These are phyloP conservation scores for Pyrocephalus nanus DNA, from an alignment of 2,797 vertebrate genomes.

Conservation along the genomic window DNA sequence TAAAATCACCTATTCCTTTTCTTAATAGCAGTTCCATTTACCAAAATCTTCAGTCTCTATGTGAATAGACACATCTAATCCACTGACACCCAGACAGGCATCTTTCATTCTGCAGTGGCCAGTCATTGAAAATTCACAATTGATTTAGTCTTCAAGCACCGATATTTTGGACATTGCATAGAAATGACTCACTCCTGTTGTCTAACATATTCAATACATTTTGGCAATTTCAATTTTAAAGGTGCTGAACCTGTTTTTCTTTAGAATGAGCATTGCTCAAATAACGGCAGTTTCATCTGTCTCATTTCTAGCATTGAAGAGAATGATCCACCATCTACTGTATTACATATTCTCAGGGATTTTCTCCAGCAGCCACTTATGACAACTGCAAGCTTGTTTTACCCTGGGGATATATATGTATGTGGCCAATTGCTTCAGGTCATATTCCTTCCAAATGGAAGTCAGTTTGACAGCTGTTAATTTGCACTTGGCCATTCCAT, in stretches of 20 bases:
- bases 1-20: background rate
- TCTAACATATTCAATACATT: background rate
- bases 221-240: constrained; percentile 2
- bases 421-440: constrained; percentile 30
- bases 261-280: background rate
- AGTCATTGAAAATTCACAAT: background rate
- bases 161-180: background rate
- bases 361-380: constrained; percentile 18
- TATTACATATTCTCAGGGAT: background rate
- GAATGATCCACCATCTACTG: background rate
- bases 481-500: constrained; percentile 17
- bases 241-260: background rate
- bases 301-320: background rate
- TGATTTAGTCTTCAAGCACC: background rate
- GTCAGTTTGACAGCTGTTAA: constrained; percentile 36
- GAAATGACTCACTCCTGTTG: background rate
- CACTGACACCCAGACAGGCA: background rate
- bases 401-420: constrained; percentile 13
- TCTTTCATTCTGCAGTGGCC: background rate
- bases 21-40: background rate
- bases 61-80: background rate
- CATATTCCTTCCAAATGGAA: constrained; percentile 25
- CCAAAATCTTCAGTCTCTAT: background rate
- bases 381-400: constrained; percentile 9
- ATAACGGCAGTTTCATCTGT: background rate